Percentiles rank a stretch among this genome's conserved stretches.
Conservation (phyloP, 2,888 invertebrate genomes). For the Eueremaeus valkanovi region DNA sequence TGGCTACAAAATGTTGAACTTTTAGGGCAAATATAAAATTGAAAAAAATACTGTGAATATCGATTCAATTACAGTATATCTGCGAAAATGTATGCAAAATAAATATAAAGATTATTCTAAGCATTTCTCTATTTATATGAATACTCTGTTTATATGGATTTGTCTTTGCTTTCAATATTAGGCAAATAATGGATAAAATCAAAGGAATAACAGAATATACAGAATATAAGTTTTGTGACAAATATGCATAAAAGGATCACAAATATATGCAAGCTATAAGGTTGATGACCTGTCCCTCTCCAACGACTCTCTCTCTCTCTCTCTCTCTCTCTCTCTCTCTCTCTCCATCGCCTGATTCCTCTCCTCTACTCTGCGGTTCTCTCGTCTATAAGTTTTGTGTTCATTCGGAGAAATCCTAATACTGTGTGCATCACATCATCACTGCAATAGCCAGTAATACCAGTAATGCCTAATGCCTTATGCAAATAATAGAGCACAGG, state of each 20-base stretch:
- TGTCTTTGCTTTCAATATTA: no score
- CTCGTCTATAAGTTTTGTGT: not conserved
- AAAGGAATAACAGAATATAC: no score
- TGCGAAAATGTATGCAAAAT: no score
- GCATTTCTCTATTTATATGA: no score
- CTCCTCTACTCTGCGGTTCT: not conserved
- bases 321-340: not conserved
- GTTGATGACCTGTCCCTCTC: conserved; percentile 14
- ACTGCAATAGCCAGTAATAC: conserved; percentile 20
- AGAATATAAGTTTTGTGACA: not conserved
- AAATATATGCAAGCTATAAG: not conserved
- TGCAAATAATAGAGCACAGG: conserved; percentile 25
- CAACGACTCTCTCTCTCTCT: not conserved
- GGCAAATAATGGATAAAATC: no score
- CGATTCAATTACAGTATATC: not conserved
- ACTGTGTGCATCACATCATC: conserved; percentile 2
- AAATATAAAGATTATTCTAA: no score
- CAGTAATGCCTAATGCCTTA: conserved; percentile 17
- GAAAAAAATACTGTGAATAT: not conserved
- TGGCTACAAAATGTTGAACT: not conserved
- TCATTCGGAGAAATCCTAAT: conserved; percentile 7
- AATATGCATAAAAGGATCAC: not conserved
- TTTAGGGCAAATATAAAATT: not conserved
- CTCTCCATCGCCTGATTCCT: not conserved
- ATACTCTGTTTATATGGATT: no score